phyloP scores from a whole-genome alignment of 2,888 invertebrate genomes.

The Conomelus anceps region DNA sequence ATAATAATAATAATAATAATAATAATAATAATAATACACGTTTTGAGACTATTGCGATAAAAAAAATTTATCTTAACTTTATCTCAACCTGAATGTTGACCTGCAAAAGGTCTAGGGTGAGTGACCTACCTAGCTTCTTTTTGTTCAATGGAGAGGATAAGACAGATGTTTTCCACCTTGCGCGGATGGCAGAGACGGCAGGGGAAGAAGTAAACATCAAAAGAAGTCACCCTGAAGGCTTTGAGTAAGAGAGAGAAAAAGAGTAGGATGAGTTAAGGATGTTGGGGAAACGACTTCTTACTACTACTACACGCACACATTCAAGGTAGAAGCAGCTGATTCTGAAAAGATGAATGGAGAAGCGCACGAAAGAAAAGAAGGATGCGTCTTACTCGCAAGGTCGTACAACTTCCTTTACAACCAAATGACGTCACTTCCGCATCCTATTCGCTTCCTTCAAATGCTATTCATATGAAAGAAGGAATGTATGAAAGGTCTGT shows the following conservation, averaged over 20 bases:
- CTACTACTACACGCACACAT: not conserved
- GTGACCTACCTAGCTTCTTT: not conserved
- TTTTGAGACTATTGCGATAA: too few species aligned
- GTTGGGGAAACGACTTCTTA: not conserved
- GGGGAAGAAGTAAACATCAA: not conserved
- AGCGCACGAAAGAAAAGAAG: not conserved
- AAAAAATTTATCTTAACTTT: not conserved
- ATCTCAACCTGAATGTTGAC: not conserved
- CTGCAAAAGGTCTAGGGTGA: not conserved
- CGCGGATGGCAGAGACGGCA: not conserved
- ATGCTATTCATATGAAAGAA: not conserved
- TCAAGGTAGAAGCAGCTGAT: not conserved
- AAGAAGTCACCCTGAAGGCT: not conserved
- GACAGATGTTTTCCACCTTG: not conserved
- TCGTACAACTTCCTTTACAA: constrained; percentile 7
- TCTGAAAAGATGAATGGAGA: too few species aligned
- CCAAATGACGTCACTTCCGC: constrained; percentile 10
- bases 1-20: too few species aligned
- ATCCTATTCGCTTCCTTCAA: constrained; percentile 2
- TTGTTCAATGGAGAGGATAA: not conserved
- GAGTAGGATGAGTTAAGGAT: not conserved
- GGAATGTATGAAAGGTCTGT: not conserved
- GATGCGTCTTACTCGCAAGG: constrained; percentile 1
- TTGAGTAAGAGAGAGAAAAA: not conserved
- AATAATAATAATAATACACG: too few species aligned